Conservation (phyloP, 2,113 vertebrate genomes). For the Boleophthalmus pectinirostris region DNA sequence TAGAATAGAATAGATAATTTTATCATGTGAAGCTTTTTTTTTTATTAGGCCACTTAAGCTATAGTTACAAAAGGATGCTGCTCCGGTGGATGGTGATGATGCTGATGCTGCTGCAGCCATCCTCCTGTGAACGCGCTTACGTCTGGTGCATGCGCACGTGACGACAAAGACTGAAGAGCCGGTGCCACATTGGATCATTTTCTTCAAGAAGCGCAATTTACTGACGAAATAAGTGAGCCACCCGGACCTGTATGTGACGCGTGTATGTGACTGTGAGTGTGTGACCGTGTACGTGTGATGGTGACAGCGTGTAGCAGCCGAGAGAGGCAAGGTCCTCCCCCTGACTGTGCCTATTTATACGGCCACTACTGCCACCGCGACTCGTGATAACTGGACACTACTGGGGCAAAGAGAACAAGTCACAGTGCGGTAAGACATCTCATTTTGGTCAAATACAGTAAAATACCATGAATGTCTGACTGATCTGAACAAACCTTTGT, state of each 20-base stretch:
- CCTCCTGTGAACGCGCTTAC: conserved; percentile 35
- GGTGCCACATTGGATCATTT: conserved; percentile 20
- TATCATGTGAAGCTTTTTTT: neutral
- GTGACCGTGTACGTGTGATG: conserved; percentile 26
- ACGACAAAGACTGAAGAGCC: conserved; percentile 46
- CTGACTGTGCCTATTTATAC: conserved; percentile 70
- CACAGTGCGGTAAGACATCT: conserved; percentile 59
- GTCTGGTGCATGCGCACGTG: conserved; percentile 57
- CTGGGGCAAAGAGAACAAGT: conserved; percentile 38
- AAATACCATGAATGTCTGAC: conserved; percentile 36
- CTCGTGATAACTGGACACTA: conserved; percentile 48
- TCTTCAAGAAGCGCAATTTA: neutral
- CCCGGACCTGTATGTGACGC: conserved; percentile 19
- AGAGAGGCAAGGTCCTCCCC: conserved; percentile 67
- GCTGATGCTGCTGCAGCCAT: conserved; percentile 3
- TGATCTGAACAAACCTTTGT: conserved; percentile 63
- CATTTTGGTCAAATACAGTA: conserved; percentile 25
- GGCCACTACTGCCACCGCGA: conserved; percentile 32
- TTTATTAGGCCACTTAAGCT: neutral
- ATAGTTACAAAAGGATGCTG: conserved; percentile 22
- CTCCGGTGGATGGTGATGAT: conserved; percentile 15
- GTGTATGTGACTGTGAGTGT: conserved; percentile 29
- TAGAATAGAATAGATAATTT: neutral
- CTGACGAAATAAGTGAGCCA: conserved; percentile 24
- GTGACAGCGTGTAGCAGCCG: conserved; percentile 48